Base-by-base conservation (phyloP, 2,797 vertebrate species). In the Sebastes minor region DNA sequence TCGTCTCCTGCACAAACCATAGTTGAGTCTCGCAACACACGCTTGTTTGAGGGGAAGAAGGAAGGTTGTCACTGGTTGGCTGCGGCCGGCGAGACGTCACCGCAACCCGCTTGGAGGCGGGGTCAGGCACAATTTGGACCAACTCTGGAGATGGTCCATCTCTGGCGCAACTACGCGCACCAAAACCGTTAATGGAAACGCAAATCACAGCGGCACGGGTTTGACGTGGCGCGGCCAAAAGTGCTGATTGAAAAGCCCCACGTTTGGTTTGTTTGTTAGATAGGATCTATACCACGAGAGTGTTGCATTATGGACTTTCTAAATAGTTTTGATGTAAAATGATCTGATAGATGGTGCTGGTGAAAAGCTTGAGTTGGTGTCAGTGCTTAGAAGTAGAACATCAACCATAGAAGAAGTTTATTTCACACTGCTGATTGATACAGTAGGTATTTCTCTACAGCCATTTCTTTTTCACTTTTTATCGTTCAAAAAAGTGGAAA, bases 101-200 rank as follows among this genome's bases (percentile, higher is more conserved):
- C 13, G 13, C 38, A 42, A 42, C 13, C 38, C 5, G 5, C 5
- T 14, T 46, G 16, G 42, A 46, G 42, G 7, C 7, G 42, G 42
- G 16, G 42, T 46, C 42, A 18, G 42, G 42, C 42, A 18, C 42
- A 46, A 0, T 18, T 46, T 18, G 16, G 42, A 46, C 16, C 42
- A 46, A 46, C 42, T 46, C 42, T 8, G 14, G 42, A 18, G 6
- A 46, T 18, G 42, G 16, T 46, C 42, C 16, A 18, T 8, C 42
- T 1, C 14, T 1, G 38, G 0, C 14, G 1, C 38, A 42, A 42
- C 38, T 42, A 1, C 3, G 16, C 16, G 6, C 6, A 0, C 42
- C 0, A 16, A 46, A 46, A 46, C 42, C 6, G 16, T 2, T 46
- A 46, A 46, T 46, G 42, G 42, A 46, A 18, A 46, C 16, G 16